Evolutionary conservation across 2,888 invertebrate genomes (phyloP).

Genomic region (Papilio elwesi): DNA sequence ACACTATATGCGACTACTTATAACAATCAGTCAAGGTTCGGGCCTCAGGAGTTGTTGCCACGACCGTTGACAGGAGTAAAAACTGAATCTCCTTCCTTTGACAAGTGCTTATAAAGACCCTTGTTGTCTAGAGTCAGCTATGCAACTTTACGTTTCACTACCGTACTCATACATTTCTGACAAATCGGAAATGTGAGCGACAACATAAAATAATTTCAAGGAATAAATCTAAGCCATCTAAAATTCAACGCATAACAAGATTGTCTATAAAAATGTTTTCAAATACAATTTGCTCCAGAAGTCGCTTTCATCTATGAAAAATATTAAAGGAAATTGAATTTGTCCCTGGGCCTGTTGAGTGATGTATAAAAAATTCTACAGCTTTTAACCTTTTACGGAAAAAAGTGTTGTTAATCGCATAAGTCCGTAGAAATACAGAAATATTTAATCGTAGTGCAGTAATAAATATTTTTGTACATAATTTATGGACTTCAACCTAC

Average conservation of each 20-base stretch:
- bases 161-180: no score
- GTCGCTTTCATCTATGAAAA: slow-evolving; percentile 8
- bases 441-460: background rate
- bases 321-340: slow-evolving; percentile 15
- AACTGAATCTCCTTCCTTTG: no score
- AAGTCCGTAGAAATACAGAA: background rate
- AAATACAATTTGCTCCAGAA: slow-evolving; percentile 3
- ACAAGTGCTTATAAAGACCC: no score
- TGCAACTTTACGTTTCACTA: no score
- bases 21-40: no score
- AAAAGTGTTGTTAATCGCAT: background rate
- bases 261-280: background rate
- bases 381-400: slow-evolving; percentile 1
- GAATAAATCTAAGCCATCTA: background rate
- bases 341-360: slow-evolving; percentile 3
- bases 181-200: no score
- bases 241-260: background rate
- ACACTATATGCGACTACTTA: no score
- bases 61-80: no score
- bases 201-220: no score
- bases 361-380: slow-evolving; percentile 11
- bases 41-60: no score
- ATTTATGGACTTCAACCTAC: no score
- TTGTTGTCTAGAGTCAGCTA: no score
- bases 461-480: background rate